A percentile compares a stretch with the other conserved stretches of the same genome.
Evolutionary conservation across 2,888 invertebrate species (phyloP).

Genomic region (Calephelis perditalis): DNA sequence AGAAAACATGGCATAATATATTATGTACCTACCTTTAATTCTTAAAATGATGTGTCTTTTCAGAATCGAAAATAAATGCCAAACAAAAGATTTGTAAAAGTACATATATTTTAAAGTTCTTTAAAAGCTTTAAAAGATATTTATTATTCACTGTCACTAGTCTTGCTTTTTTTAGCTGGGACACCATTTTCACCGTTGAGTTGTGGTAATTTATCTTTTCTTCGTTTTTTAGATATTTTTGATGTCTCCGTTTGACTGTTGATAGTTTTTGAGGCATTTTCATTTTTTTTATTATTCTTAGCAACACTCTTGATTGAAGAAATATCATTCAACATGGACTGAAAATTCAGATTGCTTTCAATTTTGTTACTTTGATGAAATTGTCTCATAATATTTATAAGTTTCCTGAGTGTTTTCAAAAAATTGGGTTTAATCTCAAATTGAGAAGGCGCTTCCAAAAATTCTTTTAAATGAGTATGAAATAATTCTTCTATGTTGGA

Average conservation of each 20-base stretch:
- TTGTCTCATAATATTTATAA: slow-evolving; percentile 71
- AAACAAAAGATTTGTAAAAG: too few species aligned
- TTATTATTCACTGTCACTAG: slow-evolving; percentile 38
- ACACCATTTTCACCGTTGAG: slow-evolving; percentile 48
- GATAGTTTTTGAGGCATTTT: slow-evolving; percentile 27
- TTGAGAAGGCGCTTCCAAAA: slow-evolving; percentile 53
- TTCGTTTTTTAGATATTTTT: slow-evolving; percentile 49
- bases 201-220: slow-evolving; percentile 39
- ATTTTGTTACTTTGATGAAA: slow-evolving; percentile 60
- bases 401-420: slow-evolving; percentile 68
- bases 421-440: slow-evolving; percentile 78
- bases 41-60: too few species aligned
- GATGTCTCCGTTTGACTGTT: slow-evolving; percentile 38
- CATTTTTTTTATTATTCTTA: slow-evolving; percentile 40
- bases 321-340: slow-evolving; percentile 32
- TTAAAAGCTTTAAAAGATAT: not conserved
- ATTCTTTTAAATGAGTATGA: slow-evolving; percentile 50
- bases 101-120: not conserved
- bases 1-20: too few species aligned
- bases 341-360: slow-evolving; percentile 50
- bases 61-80: too few species aligned
- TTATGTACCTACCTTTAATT: too few species aligned
- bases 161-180: slow-evolving; percentile 45
- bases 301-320: slow-evolving; percentile 44
- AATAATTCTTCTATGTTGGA: slow-evolving; percentile 67